Conservation (phyloP, 2,888 invertebrate genomes). For the Acanthosepion lycidas region DNA sequence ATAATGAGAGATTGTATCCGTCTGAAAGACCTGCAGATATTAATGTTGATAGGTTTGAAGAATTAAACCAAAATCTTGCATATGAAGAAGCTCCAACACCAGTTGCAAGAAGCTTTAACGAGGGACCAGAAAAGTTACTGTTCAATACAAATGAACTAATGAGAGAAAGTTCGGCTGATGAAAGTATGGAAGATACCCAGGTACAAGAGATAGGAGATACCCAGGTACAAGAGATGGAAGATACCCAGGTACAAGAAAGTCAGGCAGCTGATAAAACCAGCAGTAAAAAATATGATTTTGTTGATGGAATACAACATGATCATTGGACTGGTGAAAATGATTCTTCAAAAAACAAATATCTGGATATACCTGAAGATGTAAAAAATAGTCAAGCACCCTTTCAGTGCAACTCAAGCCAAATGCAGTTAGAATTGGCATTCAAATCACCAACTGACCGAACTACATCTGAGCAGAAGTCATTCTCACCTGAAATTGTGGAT, state of each 20-base stretch:
- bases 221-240: not conserved
- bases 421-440: not conserved
- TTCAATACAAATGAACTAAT: not conserved
- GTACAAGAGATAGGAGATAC: not conserved
- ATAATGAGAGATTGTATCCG: not conserved
- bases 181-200: not conserved
- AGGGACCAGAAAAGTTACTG: not conserved
- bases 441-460: not conserved
- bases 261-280: not conserved
- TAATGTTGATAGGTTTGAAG: not conserved
- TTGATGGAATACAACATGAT: not conserved
- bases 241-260: constrained; percentile 2
- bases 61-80: not conserved
- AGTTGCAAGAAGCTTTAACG: not conserved
- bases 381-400: not conserved
- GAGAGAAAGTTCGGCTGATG: not conserved
- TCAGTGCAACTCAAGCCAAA: not conserved
- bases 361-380: not conserved
- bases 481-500: constrained; percentile 45
- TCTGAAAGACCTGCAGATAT: not conserved
- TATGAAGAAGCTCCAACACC: not conserved
- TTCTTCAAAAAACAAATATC: not conserved
- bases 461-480: not conserved
- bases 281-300: constrained; percentile 40
- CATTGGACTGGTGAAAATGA: not conserved